Percentiles rank a stretch among this genome's conserved stretches.
Conservation (phyloP, 2,797 vertebrate genomes). For the Pelodytes ibericus region DNA sequence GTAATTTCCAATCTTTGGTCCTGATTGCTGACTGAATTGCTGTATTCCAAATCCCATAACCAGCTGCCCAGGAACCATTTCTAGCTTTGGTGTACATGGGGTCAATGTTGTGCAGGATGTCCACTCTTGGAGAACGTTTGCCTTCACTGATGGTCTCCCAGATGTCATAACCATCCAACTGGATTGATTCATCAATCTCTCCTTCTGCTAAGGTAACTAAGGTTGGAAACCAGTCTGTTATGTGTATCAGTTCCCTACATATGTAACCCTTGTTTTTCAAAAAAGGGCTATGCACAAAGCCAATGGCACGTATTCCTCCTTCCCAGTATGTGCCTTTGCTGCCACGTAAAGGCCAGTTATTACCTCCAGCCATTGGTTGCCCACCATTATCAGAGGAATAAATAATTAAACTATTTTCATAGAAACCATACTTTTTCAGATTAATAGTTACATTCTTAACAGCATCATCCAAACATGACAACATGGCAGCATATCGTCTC, state of each 20-base stretch:
- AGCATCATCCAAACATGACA: conserved; percentile 92
- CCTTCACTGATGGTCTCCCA: conserved; percentile 97
- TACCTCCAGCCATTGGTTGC: conserved; percentile 89
- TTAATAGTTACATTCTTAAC: conserved; percentile 88
- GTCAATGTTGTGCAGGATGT: conserved; percentile 97
- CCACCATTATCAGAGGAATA: conserved; percentile 97
- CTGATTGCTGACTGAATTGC: conserved; percentile 91
- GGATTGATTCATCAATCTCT: conserved; percentile 85
- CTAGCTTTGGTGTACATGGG: conserved; percentile 91
- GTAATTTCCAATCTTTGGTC: conserved; percentile 92
- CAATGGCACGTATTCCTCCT: conserved; percentile 90
- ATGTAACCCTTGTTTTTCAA: conserved; percentile 85
- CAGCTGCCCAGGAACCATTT: conserved; percentile 92
- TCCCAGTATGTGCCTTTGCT: conserved; percentile 97
- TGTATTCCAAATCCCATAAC: conserved; percentile 94
- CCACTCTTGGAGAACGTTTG: conserved; percentile 86
- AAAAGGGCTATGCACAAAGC: conserved; percentile 94
- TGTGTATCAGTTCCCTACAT: conserved; percentile 90
- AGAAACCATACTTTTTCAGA: conserved; percentile 87
- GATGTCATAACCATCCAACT: conserved; percentile 91
- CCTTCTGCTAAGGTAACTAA: conserved; percentile 89
- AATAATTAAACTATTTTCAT: conserved; percentile 89
- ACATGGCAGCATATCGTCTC: conserved; percentile 92
- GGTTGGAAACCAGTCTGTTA: conserved; percentile 97
- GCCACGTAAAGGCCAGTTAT: conserved; percentile 95